Evolutionary conservation across 35 echinoderm and acorn worm genomes (phyloP), one percentile per base, ranked within the genome.

Genomic region (Apostichopus californicus): DNA sequence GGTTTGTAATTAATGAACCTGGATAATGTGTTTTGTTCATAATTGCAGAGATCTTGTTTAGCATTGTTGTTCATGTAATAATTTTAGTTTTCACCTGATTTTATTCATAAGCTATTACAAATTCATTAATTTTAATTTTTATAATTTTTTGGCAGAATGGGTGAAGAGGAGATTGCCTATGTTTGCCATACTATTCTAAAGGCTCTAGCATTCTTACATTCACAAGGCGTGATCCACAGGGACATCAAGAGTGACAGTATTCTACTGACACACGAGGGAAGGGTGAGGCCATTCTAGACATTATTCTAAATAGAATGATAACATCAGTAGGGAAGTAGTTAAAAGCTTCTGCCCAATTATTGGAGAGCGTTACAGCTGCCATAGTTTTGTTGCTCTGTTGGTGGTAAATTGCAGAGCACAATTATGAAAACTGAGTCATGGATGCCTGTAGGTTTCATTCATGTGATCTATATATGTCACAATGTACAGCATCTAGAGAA

Each of bases 171-270:
- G 87, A 94, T 99, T 57, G 97, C 97, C 18, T 96, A 94, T 90
- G 95, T 99, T 23, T 99, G 97, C 89, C 84, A 93, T 28, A 92
- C 97, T 5, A 94, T 99, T 64, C 83, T 99, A 54, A 99, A 94
- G 78, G 97, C 97, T 21, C 75, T 99, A 57, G 92, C 97, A 26
- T 98, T 99, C 80, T 82, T 96, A 28, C 97, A 99, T 77, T 96
- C 95, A 55, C 97, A 99, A 78, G 97, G 97, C 18, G 97, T 99
- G 55, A 99, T 99, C 68, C 97, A 99, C 83, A 72, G 97, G 73
- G 97, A 99, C 72, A 99, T 99, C 68, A 99, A 99, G 83, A 99
- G 97, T 86, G 97, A 99, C 71, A 95, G 93, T 95, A 99, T 99
- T 21, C 95, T 99, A 8, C 93, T 99, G 13, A 99, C 97, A 57